Percentiles rank a stretch among this genome's conserved stretches.
These are phyloP conservation scores for Polypedilum pembai DNA, from an alignment of 1,140 invertebrate genomes.

Conservation along the genomic window DNA sequence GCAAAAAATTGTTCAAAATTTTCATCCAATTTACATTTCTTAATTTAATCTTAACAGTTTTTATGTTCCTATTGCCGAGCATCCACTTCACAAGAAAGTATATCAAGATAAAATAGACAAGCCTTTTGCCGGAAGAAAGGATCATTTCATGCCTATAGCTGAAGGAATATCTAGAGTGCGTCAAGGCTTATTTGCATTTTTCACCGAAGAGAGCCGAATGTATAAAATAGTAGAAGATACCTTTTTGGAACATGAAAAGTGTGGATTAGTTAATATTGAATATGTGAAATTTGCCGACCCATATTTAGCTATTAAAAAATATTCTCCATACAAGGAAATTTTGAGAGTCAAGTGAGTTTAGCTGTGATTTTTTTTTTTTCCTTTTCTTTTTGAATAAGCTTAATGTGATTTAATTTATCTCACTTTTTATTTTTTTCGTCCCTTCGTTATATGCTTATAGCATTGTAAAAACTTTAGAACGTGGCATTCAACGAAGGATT, in stretches of 20 bases:
- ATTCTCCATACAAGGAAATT: slow-evolving; percentile 53
- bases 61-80: background rate
- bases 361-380: background rate
- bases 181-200: slow-evolving; percentile 48
- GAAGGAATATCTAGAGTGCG: slow-evolving; percentile 31
- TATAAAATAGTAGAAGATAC: slow-evolving; percentile 54
- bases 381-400: background rate
- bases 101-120: slow-evolving; percentile 39
- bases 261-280: slow-evolving; percentile 53
- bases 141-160: slow-evolving; percentile 36
- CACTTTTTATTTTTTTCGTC: background rate
- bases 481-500: slow-evolving; percentile 37
- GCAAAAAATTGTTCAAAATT: too few relatives aligned
- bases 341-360: slow-evolving; percentile 51
- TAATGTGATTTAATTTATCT: background rate
- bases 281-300: slow-evolving; percentile 52
- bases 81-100: slow-evolving; percentile 37
- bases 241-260: slow-evolving; percentile 57
- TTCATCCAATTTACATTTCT: too few relatives aligned
- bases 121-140: slow-evolving; percentile 33
- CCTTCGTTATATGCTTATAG: slow-evolving; percentile 32
- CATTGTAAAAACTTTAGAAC: slow-evolving; percentile 38
- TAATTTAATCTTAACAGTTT: too few relatives aligned
- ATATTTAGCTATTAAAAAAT: slow-evolving; percentile 49
- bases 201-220: slow-evolving; percentile 54